These are phyloP conservation scores for Catalaphyllia jardinei DNA, from an alignment of 64 coral and sea anemone species.

Conservation along the genomic window DNA sequence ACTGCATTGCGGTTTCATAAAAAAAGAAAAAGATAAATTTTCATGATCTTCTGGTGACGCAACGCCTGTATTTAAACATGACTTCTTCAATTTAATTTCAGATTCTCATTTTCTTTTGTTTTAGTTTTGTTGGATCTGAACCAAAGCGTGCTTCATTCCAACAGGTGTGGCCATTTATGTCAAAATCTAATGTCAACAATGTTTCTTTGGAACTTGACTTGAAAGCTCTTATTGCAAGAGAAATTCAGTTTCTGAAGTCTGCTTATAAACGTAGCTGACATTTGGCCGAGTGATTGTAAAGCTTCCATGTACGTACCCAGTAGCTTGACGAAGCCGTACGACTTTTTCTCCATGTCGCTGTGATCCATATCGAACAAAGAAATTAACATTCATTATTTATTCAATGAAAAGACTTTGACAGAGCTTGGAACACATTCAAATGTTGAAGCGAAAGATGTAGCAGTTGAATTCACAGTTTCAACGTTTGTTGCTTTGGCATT, in stretches of 20 bases:
- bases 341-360: background rate
- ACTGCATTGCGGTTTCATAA: slow-evolving; percentile 25
- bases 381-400: slow-evolving; percentile 44
- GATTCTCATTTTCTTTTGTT: background rate
- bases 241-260: background rate
- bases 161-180: slow-evolving; percentile 14
- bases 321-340: background rate
- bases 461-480: background rate
- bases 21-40: background rate
- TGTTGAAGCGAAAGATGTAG: background rate
- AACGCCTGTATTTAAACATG: background rate
- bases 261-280: background rate
- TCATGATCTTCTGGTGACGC: background rate
- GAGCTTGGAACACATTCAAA: background rate
- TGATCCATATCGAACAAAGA: slow-evolving; percentile 33
- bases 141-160: background rate
- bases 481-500: no score
- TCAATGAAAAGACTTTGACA: background rate
- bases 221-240: background rate
- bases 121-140: background rate
- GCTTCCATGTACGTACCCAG: background rate
- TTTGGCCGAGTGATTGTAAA: background rate
- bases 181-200: background rate
- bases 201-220: background rate
- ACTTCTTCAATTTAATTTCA: background rate